Evolutionary conservation across 2,797 vertebrate genomes (phyloP), one percentile per base, ranked within the genome.

Genomic region (Pitangus sulphuratus): DNA sequence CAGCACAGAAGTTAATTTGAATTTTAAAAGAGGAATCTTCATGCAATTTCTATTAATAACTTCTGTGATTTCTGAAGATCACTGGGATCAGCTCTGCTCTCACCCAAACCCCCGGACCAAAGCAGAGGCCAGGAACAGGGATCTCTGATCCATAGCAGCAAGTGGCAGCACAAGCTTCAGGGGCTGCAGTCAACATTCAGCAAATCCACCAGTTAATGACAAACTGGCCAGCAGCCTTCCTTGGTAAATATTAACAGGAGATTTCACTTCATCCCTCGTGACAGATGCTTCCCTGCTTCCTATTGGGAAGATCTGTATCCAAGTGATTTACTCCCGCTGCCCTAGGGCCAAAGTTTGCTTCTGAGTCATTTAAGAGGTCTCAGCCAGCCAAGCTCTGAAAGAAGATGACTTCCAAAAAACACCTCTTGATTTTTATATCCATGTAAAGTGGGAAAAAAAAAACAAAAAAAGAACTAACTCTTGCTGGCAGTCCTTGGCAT

Each of bases 201-300:
- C 53, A 71, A 40, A 68, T 25, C 69, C 51, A 35, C 9, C 74
- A 84, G 91, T 93, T 97, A 95, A 97, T 79, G 82, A 44, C 13
- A 90, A 87, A 81, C 89, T 13, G 25, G 31, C 69, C 17, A 75
- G 57, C 65, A 93, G 72, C 33, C 64, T 33, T 76, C 69, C 79
- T 64, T 10, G 40, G 65, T 76, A 96, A 95, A 89, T 22, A 96
- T 96, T 94, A 96, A 95, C 92, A 69, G 65, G 15, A 33, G 58
- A 60, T 45, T 74, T 60, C 4, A 31, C 42, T 53, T 21, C 25
- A 8, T 53, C 31, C 53, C 91, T 75, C 4, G 1, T 28, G 84
- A 74, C 26, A 25, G 65, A 42, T 4, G n/a, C 60, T 33, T 8
- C 24, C 33, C 45, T 57, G 84, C 84, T 28, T 51, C 35, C 72